These are phyloP conservation scores for Rhynchomys soricoides DNA, from an alignment of 2,113 vertebrate species.

Conservation along the genomic window DNA sequence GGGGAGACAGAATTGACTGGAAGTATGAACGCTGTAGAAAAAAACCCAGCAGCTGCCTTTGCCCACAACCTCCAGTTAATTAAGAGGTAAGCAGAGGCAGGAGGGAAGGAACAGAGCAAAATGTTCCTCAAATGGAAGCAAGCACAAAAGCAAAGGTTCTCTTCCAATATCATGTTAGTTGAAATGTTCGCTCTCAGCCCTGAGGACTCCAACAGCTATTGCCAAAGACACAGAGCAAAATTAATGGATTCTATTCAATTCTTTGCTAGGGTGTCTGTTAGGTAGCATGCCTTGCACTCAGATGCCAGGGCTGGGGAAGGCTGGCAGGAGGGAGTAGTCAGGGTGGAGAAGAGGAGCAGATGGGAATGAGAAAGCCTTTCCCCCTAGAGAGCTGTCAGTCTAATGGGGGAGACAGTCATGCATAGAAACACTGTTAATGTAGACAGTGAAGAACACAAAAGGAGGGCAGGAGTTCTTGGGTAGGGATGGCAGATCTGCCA, in stretches of 20 bases:
- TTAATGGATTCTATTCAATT: conserved; percentile 23
- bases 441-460: not conserved
- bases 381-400: not conserved
- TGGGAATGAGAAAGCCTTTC: not conserved
- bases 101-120: not conserved
- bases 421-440: not conserved
- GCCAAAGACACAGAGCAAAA: not conserved
- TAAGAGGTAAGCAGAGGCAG: not conserved
- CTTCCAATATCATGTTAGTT: not conserved
- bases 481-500: not conserved
- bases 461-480: not conserved
- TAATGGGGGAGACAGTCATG: not conserved
- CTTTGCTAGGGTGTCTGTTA: not conserved
- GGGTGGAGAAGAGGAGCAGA: not conserved
- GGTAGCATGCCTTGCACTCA: not conserved
- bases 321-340: not conserved
- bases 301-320: not conserved
- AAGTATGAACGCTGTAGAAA: not conserved
- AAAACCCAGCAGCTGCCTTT: not conserved
- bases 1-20: not conserved
- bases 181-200: conserved; percentile 19
- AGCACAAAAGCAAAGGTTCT: conserved; percentile 9
- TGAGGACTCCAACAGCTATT: conserved; percentile 32
- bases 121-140: conserved; percentile 1
- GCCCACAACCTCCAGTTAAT: not conserved